Evolutionary conservation across 2,888 invertebrate species (phyloP).

Genomic region (Hemicrepidius hirtus): DNA sequence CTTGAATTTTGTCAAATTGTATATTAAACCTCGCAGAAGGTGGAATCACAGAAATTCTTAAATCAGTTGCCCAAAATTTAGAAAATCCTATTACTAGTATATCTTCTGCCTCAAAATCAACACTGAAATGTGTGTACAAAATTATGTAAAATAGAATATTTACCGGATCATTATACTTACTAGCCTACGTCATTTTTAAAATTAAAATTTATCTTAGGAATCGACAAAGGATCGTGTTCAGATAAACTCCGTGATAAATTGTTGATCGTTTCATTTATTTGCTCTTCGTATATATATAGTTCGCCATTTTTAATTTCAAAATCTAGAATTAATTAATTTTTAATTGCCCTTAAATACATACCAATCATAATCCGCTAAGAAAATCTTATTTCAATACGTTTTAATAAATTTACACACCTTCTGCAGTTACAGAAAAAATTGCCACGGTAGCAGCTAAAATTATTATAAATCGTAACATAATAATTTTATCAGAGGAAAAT

Average conservation of each 20-base stretch:
- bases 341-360: no score
- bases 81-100: neutral
- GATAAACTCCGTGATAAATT: neutral
- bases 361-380: no score
- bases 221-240: neutral
- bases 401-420: neutral
- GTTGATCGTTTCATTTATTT: slow-evolving; percentile 4
- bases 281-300: slow-evolving; percentile 4
- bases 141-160: no score
- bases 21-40: neutral
- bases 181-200: neutral
- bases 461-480: neutral
- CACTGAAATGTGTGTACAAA: no score
- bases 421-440: neutral
- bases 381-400: neutral
- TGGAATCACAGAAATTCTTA: neutral
- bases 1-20: slow-evolving; percentile 4
- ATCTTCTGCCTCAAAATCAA: neutral
- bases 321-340: no score
- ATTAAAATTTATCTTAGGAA: neutral
- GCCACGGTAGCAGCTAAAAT: neutral
- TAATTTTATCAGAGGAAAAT: no score
- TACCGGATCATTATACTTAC: no score
- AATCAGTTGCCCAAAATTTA: neutral
- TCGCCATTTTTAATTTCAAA: neutral